These are phyloP conservation scores for Phainopepla nitens DNA, from an alignment of 2,113 vertebrate species.

Conservation along the genomic window DNA sequence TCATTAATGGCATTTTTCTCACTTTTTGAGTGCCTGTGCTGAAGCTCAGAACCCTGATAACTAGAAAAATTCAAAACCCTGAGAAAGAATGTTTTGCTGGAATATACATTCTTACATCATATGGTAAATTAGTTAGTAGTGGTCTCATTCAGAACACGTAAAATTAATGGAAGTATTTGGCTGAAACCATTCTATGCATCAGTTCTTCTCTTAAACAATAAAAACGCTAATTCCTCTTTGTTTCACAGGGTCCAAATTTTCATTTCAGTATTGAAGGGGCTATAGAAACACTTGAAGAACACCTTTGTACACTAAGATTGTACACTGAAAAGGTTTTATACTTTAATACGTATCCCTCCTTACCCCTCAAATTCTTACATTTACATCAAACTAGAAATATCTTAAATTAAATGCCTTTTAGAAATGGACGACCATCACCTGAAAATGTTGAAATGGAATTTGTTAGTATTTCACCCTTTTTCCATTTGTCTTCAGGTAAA, in stretches of 20 bases:
- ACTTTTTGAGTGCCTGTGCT: neutral
- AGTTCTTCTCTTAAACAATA: neutral
- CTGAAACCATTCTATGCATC: neutral
- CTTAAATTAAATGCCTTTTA: neutral
- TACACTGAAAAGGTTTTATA: neutral
- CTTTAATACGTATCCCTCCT: rapidly evolving
- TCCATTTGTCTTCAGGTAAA: neutral
- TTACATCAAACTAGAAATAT: neutral
- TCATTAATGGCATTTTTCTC: neutral
- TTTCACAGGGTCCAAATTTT: neutral
- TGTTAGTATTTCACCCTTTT: neutral
- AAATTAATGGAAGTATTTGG: neutral
- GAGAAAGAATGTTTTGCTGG: neutral
- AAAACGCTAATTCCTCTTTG: neutral
- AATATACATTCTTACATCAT: neutral
- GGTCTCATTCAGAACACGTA: neutral
- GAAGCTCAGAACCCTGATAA: neutral
- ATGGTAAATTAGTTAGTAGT: neutral
- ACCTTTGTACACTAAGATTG: neutral
- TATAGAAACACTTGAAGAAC: neutral
- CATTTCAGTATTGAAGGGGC: neutral
- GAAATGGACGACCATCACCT: neutral
- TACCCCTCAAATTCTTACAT: neutral
- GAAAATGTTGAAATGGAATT: neutral
- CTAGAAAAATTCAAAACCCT: neutral